phyloP scores from a whole-genome alignment of 2,797 vertebrate genomes.

The Streptopelia turtur region DNA sequence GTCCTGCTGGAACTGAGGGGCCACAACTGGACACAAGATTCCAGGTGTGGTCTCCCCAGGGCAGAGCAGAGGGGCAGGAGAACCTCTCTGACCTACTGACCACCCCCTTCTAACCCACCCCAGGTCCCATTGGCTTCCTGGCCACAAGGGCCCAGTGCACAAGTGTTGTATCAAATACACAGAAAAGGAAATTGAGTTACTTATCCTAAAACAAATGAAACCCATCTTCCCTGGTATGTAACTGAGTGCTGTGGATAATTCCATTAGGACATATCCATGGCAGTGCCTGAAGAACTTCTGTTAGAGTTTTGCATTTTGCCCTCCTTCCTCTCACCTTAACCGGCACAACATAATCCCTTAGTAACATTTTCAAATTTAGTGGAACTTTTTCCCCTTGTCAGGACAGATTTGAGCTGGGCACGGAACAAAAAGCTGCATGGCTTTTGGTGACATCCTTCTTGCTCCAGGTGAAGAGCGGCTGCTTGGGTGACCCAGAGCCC shows the following conservation, averaged over 20 bases:
- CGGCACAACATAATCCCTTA: background rate
- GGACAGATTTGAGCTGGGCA: background rate
- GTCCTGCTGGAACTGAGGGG: too few relatives aligned
- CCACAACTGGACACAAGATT: too few relatives aligned
- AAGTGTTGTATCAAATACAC: background rate
- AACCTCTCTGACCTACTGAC: too few relatives aligned
- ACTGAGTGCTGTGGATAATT: background rate
- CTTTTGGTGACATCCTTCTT: background rate
- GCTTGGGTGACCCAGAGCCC: background rate
- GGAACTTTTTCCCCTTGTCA: background rate
- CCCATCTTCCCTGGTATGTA: background rate
- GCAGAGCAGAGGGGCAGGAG: too few relatives aligned
- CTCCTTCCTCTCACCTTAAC: background rate
- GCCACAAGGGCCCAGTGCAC: background rate
- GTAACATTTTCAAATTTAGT: background rate
- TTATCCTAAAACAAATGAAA: background rate
- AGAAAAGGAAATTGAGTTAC: background rate
- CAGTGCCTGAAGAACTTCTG: background rate
- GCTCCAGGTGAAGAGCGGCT: background rate
- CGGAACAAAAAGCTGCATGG: background rate
- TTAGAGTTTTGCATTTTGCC: background rate
- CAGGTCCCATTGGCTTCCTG: too few relatives aligned
- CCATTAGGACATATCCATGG: background rate
- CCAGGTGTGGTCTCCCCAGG: too few relatives aligned
- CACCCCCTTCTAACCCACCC: too few relatives aligned